phyloP scores from a whole-genome alignment of 2,113 vertebrate species.

The Atherinomorus stipes region DNA sequence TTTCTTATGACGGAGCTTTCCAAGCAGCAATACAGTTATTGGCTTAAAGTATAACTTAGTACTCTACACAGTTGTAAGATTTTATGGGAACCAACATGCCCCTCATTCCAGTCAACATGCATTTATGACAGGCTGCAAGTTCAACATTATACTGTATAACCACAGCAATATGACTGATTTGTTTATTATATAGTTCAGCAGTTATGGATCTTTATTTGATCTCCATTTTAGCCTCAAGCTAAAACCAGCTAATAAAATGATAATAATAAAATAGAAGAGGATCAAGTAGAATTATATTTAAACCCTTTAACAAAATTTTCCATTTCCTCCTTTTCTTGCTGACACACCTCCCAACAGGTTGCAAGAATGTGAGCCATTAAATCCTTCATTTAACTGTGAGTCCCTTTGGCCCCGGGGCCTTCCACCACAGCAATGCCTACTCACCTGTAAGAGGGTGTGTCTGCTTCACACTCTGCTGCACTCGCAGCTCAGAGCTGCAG shows the following conservation, averaged over 20 bases:
- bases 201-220: slow-evolving; percentile 34
- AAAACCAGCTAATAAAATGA: too few species aligned
- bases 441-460: slow-evolving; percentile 65
- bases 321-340: slow-evolving; percentile 8
- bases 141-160: background rate
- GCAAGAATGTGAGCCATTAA: slow-evolving; percentile 59
- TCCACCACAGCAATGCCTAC: slow-evolving; percentile 25
- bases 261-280: too few species aligned
- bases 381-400: slow-evolving; percentile 22
- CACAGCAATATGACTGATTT: slow-evolving; percentile 7
- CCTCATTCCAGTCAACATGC: slow-evolving; percentile 4
- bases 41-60: slow-evolving; percentile 28
- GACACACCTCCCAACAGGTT: slow-evolving; percentile 38
- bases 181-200: slow-evolving; percentile 1
- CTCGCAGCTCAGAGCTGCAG: slow-evolving; percentile 32
- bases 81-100: slow-evolving; percentile 4
- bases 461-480: slow-evolving; percentile 30
- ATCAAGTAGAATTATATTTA: too few species aligned
- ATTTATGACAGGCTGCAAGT: background rate
- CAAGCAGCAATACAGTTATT: background rate
- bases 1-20: slow-evolving; percentile 27
- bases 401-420: background rate
- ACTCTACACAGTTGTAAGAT: background rate
- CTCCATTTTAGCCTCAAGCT: too few species aligned
- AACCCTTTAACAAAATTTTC: background rate